Base-by-base conservation (phyloP, 1,140 invertebrate genomes). In the Drosophila hydei region DNA sequence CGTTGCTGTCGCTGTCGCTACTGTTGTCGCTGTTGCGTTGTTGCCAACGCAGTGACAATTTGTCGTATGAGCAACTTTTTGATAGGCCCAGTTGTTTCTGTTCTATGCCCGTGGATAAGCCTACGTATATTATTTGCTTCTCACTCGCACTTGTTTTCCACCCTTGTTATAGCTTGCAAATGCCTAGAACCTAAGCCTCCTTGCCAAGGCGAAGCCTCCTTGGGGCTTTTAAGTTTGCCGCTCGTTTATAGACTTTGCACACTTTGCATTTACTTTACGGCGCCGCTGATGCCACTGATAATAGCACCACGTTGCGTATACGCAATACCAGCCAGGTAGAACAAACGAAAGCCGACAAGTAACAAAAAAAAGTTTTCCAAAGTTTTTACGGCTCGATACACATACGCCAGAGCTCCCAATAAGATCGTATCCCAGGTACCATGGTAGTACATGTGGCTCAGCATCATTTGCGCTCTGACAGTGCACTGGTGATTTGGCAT, bases 211-310 rank as follows among this genome's bases (percentile, higher is more conserved):
- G 81, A 59, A 47, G 81, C 81, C 81, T 88, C 83, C 83, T 77
- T 73, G 50, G 83, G 83, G 83, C 84, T 88, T 88, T 88, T 88
- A 88, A 88, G 83, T 88, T 88, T 88, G 78, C 73, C 83, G 83
- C 78, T 83, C 83, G 83, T 88, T 88, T 88, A 88, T 88, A 88
- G 83, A 88, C 83, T 88, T 88, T 88, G 84, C 83, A 88, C 83
- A 88, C 83, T 85, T 87, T 85, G 81, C 81, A 85, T 85, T 85
- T 85, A 85, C 81, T 85, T 85, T 85, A 81, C 77, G 81, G 83
- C 74, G 81, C 75, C 81, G 83, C 81, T 85, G 81, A 85, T 85
- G 81, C 83, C 70, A 83, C 81, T 81, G 81, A 85, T 85, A 85
- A 85, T 85, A 85, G 72, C 83, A 85, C 81, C 77, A 81, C 60